Percentiles rank a stretch among this genome's conserved stretches.
Evolutionary conservation across 2,888 invertebrate genomes (phyloP).

Genomic region (Hanleya hanleyi): DNA sequence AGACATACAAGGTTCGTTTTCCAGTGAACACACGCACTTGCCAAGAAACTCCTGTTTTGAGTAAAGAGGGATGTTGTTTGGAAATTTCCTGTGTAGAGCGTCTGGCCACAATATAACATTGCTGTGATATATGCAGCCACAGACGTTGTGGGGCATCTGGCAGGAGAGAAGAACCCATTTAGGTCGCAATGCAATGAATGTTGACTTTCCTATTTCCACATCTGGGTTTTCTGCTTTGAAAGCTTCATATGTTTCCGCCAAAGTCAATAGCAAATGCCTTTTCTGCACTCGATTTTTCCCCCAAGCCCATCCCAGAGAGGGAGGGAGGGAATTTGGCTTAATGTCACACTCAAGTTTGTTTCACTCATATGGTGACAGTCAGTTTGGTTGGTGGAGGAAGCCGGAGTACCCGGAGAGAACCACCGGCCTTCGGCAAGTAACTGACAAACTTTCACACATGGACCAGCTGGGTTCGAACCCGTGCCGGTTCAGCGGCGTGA

Average conservation of each 20-base stretch:
- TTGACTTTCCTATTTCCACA: constrained; percentile 12
- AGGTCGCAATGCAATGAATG: constrained; percentile 21
- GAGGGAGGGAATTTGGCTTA: too few species aligned
- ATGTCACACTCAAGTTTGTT: too few species aligned
- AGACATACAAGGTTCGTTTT: constrained; percentile 19
- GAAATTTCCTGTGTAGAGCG: constrained; percentile 12
- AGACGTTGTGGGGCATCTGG: constrained; percentile 17
- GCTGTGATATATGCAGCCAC: constrained; percentile 20
- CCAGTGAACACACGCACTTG: constrained; percentile 8
- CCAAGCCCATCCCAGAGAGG: too few species aligned
- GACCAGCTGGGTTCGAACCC: too few species aligned
- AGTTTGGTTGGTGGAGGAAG: too few species aligned
- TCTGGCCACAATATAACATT: constrained; percentile 21
- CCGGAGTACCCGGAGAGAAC: too few species aligned
- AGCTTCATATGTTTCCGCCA: constrained; percentile 3
- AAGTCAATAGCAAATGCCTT: constrained; percentile 13
- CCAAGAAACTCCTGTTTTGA: constrained; percentile 11
- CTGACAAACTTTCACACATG: too few species aligned
- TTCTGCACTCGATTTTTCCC: constrained; percentile 8
- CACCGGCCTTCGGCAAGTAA: too few species aligned
- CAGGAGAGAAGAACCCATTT: constrained; percentile 12
- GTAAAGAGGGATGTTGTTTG: constrained; percentile 16
- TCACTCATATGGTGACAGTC: too few species aligned
- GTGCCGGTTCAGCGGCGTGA: too few species aligned
- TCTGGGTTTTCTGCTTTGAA: constrained; percentile 13